Evolutionary conservation across 2,888 invertebrate genomes (phyloP), one percentile per base, ranked within the genome.

Genomic region (Phoronis australis): DNA sequence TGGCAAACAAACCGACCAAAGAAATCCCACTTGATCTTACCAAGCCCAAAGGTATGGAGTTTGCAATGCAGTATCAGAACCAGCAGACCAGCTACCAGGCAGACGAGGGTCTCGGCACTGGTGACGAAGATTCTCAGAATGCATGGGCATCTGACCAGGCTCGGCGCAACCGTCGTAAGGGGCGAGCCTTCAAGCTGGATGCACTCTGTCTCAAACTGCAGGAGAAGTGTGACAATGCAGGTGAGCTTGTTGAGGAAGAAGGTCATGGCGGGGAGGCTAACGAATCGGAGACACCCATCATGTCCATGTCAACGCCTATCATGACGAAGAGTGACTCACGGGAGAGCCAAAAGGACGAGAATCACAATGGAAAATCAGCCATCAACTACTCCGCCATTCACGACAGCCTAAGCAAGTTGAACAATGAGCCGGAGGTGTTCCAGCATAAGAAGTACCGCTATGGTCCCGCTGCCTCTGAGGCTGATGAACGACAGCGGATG

Each of bases 131-230:
- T 15, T 12, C 15, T 31, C 31, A 31, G 31, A 9, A 12, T 9
- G 31, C 15, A 31, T 12, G 15, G 15, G 31, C 31, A 9, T 12
- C 9, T 31, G 31, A 31, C 15, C 9, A 15, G 15, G 65, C 66
- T n/a, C 54, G 73, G 2, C 84, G 84, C 62, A 83, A 83, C 61
- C 82, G 91, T 22, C 84, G 94, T 60, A 95, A 94, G 77, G 91
- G 91, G 0, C 86, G 86, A 44, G 90, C 92, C 0, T 85, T 85
- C 64, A 90, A 90, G 64, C 77, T 93, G 46, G 89, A 91, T 56
- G 65, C 65, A 1, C 54, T 71, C 12, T 71, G 71, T 51, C 57
- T 69, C 55, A 71, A 73, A 49, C 56, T 73, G 9, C 73, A 73
- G 46, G 66, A 66, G 42, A 63, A 62, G 47, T 57, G 15, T 6